A percentile compares a stretch with the other conserved stretches of the same genome.
Evolutionary conservation across 2,797 vertebrate species (phyloP).

Genomic region (Urosaurus nigricauda): DNA sequence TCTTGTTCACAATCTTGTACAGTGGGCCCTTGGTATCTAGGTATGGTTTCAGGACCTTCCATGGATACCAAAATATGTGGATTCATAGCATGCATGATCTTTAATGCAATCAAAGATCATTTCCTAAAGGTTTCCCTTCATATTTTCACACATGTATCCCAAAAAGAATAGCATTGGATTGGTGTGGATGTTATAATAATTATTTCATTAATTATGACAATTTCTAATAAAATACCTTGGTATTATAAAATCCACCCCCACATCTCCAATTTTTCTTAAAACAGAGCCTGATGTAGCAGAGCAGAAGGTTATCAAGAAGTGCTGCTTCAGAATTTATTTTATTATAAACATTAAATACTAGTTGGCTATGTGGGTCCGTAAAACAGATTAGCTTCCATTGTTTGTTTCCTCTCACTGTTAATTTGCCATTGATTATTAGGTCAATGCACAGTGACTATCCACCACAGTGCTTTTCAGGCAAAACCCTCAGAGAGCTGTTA

Average conservation of each 20-base stretch:
- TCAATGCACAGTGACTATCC: neutral
- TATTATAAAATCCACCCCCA: neutral
- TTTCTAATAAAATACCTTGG: neutral
- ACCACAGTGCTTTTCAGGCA: neutral
- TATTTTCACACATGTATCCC: neutral
- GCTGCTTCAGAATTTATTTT: neutral
- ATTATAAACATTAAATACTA: neutral
- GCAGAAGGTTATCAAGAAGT: neutral
- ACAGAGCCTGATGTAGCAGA: neutral
- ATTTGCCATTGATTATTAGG: neutral
- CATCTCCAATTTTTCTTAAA: neutral
- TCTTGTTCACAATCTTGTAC: too few species aligned
- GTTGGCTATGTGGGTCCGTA: neutral
- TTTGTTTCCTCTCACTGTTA: neutral
- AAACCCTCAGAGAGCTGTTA: neutral
- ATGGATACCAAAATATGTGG: too few species aligned
- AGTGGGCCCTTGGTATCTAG: too few species aligned
- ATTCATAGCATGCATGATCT: neutral
- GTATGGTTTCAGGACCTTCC: too few species aligned
- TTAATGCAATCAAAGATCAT: neutral
- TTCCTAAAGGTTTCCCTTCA: neutral
- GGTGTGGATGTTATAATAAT: neutral
- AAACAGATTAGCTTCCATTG: neutral
- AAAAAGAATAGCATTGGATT: neutral
- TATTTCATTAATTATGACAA: neutral